These are phyloP conservation scores for Anarrhichthys ocellatus DNA, from an alignment of 2,113 vertebrate genomes.

Conservation along the genomic window DNA sequence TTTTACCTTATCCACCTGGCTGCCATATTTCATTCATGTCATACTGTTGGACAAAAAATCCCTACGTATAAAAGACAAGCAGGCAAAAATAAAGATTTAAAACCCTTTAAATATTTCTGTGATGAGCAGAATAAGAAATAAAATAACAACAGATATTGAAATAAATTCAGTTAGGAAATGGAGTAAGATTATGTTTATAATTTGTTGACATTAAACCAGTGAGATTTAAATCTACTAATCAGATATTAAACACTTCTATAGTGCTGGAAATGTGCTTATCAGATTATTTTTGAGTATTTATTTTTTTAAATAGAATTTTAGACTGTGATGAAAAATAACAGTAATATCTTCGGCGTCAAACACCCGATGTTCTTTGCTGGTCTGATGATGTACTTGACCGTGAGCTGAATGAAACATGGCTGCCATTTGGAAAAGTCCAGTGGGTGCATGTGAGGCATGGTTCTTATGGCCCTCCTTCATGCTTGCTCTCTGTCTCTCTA, in stretches of 20 bases:
- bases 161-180: background rate
- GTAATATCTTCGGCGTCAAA: background rate
- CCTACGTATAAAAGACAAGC: background rate
- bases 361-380: background rate
- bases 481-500: constrained; percentile 59
- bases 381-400: constrained; percentile 1
- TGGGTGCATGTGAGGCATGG: constrained; percentile 75
- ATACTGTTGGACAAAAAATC: background rate
- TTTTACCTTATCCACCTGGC: constrained; percentile 17
- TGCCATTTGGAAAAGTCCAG: constrained; percentile 18
- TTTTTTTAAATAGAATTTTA: background rate
- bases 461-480: constrained; percentile 43
- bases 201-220: background rate
- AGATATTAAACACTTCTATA: no score
- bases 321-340: background rate
- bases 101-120: background rate
- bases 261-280: background rate
- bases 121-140: background rate
- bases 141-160: background rate
- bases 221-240: no score
- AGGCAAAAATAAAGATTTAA: background rate
- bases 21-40: constrained; percentile 43
- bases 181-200: background rate
- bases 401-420: constrained; percentile 46
- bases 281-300: no score